These are phyloP conservation scores for Xenus cinereus DNA, from an alignment of 2,113 vertebrate species.

Conservation along the genomic window DNA sequence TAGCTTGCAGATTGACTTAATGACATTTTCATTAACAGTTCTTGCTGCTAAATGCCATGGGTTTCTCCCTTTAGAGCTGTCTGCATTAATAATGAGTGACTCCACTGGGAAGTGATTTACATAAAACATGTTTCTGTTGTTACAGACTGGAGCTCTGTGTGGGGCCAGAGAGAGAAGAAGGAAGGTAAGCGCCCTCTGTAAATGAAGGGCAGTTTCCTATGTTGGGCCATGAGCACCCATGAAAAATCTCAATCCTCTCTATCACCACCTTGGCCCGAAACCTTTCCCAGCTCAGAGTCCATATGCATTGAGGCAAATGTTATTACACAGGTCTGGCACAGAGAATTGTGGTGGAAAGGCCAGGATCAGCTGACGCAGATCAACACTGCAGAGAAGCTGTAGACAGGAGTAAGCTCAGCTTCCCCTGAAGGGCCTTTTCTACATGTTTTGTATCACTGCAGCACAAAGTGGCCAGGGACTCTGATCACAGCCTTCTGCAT, in stretches of 20 bases:
- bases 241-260: not conserved
- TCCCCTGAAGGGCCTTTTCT: not conserved
- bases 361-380: not conserved
- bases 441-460: not conserved
- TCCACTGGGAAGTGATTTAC: conserved; percentile 10
- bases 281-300: not conserved
- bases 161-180: not conserved
- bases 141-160: not conserved
- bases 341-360: not conserved
- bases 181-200: not conserved
- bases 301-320: accelerated
- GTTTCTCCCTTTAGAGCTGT: conserved; percentile 1
- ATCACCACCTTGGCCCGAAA: not conserved
- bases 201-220: not conserved
- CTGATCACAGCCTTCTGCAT: not conserved
- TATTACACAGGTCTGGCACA: not conserved
- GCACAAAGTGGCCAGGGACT: not conserved
- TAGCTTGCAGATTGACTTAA: conserved; percentile 5
- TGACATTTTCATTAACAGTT: conserved; percentile 44
- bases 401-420: not conserved
- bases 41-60: conserved; percentile 24
- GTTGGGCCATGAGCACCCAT: not conserved
- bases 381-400: not conserved
- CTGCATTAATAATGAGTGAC: conserved; percentile 27
- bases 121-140: not conserved